Evolutionary conservation across 2,888 invertebrate species (phyloP), one percentile per base, ranked within the genome.

Genomic region (Acleris emargana): DNA sequence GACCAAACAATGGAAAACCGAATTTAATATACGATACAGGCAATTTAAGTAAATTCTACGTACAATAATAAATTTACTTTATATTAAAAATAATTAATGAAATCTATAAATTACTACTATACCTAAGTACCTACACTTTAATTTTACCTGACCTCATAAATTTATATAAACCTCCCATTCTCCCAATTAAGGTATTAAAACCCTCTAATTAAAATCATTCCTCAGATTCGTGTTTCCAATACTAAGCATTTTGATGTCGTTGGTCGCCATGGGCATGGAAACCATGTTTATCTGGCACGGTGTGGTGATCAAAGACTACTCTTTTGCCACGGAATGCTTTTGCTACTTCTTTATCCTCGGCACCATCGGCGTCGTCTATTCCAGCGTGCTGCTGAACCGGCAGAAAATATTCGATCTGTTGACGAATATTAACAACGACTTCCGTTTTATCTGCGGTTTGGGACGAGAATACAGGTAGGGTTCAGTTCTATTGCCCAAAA

Each of bases 281-380:
- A 3, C 66, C 1, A 73, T 84, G 28, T 75, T 75, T 55, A 72
- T 87, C 1, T 53, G 70, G 54, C 83, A 76, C 32, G 83, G 81
- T 0, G 2, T 86, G 3, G 17, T 55, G 0, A 53, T 67, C 1
- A 62, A 75, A 2, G 85, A 89, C 70, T 81, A 86, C 54, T 72
- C 82, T 0, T 75, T 79, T 13, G 87, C 88, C 0, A 83, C 83
- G 0, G 88, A 88, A 68, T 78, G 80, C 42, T 84, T 87, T 70
- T 86, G 83, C 67, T 89, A 87, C 64, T 71, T 81, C 42, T 69
- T 87, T 11, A 69, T 87, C 5, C 45, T 87, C 0, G 76, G 74
- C 6, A 68, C 78, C 0, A 71, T 83, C 1, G 81, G 83, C 0
- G 18, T 77, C 0, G 73, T 86, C 1, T 80, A 76, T 62, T 43